Percentiles rank a stretch among this genome's conserved stretches.
phyloP scores from a whole-genome alignment of 2,113 vertebrate genomes.

The Diadophis punctatus region DNA sequence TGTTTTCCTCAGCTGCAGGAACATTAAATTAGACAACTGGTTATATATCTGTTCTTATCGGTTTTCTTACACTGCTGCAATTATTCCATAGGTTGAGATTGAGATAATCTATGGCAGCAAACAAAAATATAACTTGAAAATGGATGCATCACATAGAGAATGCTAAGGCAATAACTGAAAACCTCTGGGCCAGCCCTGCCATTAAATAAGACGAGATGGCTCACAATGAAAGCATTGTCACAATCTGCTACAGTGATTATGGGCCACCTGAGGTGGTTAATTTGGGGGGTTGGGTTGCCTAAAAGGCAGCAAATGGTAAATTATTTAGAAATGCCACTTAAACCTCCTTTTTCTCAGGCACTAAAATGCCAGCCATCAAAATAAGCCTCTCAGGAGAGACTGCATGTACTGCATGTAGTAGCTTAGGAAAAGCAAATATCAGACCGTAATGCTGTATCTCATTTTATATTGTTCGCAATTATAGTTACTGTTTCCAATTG shows the following conservation, averaged over 20 bases:
- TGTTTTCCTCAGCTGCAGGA: neutral
- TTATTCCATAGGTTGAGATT: neutral
- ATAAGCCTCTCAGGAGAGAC: neutral
- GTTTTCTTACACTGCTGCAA: conserved; percentile 9
- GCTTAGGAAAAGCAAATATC: conserved; percentile 1
- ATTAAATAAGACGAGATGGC: neutral
- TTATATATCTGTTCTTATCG: neutral
- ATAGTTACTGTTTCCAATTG: conserved; percentile 23
- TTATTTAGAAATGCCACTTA: neutral
- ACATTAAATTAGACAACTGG: neutral
- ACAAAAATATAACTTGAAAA: conserved; percentile 2
- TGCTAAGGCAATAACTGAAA: conserved; percentile 2
- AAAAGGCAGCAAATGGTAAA: neutral
- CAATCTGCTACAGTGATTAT: neutral
- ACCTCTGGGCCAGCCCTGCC: neutral
- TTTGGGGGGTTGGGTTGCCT: neutral
- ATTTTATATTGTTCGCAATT: neutral
- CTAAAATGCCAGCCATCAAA: neutral
- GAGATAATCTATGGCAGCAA: neutral
- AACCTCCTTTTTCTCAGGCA: neutral
- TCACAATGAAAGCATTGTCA: neutral
- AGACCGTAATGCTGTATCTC: neutral
- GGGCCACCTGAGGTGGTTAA: neutral
- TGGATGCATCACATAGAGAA: neutral
- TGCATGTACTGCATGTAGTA: neutral